Evolutionary conservation across 2,113 vertebrate species (phyloP), one percentile per base, ranked within the genome.

Genomic region (Calypte anna): DNA sequence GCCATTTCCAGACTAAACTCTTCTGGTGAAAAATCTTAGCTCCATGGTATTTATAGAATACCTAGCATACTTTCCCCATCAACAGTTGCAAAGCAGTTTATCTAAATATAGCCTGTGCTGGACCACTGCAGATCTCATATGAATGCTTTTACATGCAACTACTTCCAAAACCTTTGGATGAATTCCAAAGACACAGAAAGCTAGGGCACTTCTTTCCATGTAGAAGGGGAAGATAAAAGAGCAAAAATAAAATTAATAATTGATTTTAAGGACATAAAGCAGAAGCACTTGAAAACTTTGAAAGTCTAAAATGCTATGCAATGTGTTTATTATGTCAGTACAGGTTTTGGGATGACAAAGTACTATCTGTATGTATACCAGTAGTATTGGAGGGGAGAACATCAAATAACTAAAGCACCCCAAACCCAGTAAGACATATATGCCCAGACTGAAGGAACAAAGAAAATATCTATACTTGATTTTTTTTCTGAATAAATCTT

Each of bases 41-140:
- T 86, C 40, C 38, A 48, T 62, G 83, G 61, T 88, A 90, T 95
- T 91, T 96, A 89, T 81, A 96, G 82, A 93, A 87, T 91, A 96
- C 91, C 95, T 90, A 91, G 91, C 92, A 96, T 95, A 92, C 93
- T 92, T 93, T 94, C 85, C 88, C 86, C 90, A 96, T 95, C 91
- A 96, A 95, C 88, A 93, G 87, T 58, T 92, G 62, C 92, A 94
- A 97, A 97, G 97, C 79, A 94, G 50, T 93, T 89, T 43, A 90
- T 90, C 92, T 98, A 97, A 97, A 97, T 94, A 97, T 97, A 97
- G 93, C 79, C 24, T 69, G 30, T 88, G 57, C 82, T 89, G 66
- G 23, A 75, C 94, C 83, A 94, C 66, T 96, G 83, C 78, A 94
- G 90, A 94, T 93, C 88, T 96, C 93, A 69, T 69, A 72, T 38